A percentile compares a stretch with the other conserved stretches of the same genome.
Conservation (phyloP, 2,113 vertebrate genomes). For the Emydocephalus ijimae region DNA sequence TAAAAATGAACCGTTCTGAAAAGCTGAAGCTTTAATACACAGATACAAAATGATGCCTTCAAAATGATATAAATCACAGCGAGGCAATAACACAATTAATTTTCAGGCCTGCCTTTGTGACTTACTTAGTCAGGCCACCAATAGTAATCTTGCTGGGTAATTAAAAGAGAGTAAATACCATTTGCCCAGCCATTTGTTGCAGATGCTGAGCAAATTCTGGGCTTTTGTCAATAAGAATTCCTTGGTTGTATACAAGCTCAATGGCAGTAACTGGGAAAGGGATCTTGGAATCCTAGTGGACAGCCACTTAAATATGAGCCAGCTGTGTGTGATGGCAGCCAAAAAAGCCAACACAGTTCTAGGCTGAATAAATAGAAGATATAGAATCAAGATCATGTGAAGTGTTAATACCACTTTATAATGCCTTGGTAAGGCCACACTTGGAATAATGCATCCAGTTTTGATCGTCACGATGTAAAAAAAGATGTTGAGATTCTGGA, state of each 20-base stretch:
- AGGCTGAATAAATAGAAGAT: background rate
- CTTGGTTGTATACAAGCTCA: slow-evolving; percentile 31
- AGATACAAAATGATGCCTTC: slow-evolving; percentile 48
- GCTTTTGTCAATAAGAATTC: slow-evolving; percentile 53
- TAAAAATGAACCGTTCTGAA: slow-evolving; percentile 53
- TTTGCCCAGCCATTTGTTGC: slow-evolving; percentile 59
- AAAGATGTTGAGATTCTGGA: background rate
- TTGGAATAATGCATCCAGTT: background rate
- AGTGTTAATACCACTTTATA: background rate
- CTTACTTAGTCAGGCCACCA: slow-evolving; percentile 59
- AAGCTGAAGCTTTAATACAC: slow-evolving; percentile 54
- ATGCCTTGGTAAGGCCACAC: background rate
- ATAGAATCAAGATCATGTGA: background rate
- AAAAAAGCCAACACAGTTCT: background rate
- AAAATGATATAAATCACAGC: slow-evolving; percentile 50
- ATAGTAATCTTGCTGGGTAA: slow-evolving; percentile 66
- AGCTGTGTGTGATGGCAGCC: rapidly evolving
- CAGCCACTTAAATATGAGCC: background rate
- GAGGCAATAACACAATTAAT: slow-evolving; percentile 51
- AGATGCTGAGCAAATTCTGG: slow-evolving; percentile 54
- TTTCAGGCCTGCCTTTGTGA: slow-evolving; percentile 63
- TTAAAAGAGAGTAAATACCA: slow-evolving; percentile 73
- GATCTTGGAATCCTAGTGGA: background rate
- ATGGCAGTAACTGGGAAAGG: background rate
- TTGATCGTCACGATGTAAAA: background rate